Evolutionary conservation across 2,888 invertebrate genomes (phyloP), one percentile per base, ranked within the genome.

Genomic region (Iselma pallidipennis): DNA sequence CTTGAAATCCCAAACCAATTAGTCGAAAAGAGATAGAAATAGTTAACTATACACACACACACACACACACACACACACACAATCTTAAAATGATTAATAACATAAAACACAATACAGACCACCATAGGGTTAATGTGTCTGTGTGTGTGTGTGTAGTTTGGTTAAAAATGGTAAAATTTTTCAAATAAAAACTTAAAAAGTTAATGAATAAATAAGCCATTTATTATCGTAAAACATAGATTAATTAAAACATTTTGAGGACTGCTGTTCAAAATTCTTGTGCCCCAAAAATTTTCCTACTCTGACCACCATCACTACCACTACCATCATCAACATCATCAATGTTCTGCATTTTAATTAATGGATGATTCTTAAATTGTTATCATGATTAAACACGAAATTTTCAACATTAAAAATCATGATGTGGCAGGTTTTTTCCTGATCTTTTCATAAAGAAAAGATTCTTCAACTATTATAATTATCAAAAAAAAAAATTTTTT

Each of bases 31-130:
- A 52, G 49, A 63, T 57, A 45, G 63, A 65, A 60, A 60, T 61
- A 61, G 59, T 28, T 50, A 56, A 49, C 54, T 51, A 42, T 26
- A 56, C 49, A 31, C 49, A 26, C 49, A 57, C 16, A 67, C 69
- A 67, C 66, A 59, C n/a, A n/a, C n/a, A n/a, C n/a, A n/a, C n/a
- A n/a, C n/a, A n/a, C n/a, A n/a, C n/a, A n/a, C n/a, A n/a, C 53
- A 57, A 59, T 66, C 64, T 61, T 64, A 67, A 64, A 69, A 76
- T 78, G 78, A 78, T 78, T 78, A 78, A 78, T 78, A 76, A 70
- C 71, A 74, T 72, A 73, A 74, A 75, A 69, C 69, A 72, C 71
- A 72, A 71, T 72, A 72, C 68, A 57, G 65, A 57, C 59, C 54
- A 49, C 52, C 52, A 54, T 37, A 37, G 37, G 37, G 37, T 37